These are phyloP conservation scores for Luperina nickerlii DNA, from an alignment of 2,888 invertebrate genomes.

Conservation along the genomic window DNA sequence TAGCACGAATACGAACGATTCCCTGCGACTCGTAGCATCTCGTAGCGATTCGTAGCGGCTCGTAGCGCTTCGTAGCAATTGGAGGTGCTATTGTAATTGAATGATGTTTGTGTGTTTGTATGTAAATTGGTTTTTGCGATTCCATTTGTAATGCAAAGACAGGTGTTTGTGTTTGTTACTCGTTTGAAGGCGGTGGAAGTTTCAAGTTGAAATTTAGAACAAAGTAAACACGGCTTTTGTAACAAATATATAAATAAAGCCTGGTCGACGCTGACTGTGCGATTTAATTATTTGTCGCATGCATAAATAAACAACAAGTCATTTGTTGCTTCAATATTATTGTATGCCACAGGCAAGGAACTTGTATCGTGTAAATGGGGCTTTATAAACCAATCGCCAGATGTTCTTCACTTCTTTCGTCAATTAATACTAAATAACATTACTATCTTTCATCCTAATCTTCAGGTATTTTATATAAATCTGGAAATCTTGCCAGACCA, in stretches of 20 bases:
- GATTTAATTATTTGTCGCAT: background rate
- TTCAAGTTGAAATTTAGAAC: background rate
- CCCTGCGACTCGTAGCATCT: constrained; percentile 16
- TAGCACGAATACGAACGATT: constrained; percentile 47
- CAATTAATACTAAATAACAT: background rate
- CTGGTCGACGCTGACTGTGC: background rate
- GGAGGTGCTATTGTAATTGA: constrained; percentile 54
- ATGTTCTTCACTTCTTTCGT: background rate
- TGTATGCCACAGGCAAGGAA: background rate
- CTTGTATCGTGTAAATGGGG: background rate
- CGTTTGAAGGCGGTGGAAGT: background rate
- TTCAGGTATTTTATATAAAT: background rate
- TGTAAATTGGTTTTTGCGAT: constrained; percentile 43
- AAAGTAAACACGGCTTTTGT: background rate
- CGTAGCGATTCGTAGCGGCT: constrained; percentile 36
- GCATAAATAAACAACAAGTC: background rate
- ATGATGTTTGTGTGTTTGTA: constrained; percentile 45
- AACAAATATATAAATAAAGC: background rate
- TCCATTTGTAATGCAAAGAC: constrained; percentile 27
- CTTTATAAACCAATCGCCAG: background rate
- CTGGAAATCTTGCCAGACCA: background rate
- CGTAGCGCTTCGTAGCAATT: constrained; percentile 40
- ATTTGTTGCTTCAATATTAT: background rate
- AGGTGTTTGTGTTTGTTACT: constrained; percentile 15
- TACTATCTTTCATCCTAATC: background rate